Evolutionary conservation across 1,140 invertebrate species (phyloP), one percentile per base, ranked within the genome.

Genomic region (Macrobrachium nipponense): DNA sequence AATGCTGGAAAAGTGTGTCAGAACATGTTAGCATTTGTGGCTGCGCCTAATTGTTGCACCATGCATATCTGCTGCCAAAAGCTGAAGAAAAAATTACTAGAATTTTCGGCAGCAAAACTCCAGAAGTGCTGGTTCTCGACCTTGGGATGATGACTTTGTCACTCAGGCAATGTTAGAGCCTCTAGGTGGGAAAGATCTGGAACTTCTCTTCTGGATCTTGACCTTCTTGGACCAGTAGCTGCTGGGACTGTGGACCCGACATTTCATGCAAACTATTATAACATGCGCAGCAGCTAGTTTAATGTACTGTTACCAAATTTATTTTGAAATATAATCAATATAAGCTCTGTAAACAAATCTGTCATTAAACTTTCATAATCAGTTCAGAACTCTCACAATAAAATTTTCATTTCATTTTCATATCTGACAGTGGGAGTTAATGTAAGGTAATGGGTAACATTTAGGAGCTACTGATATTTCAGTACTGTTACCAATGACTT

Each of bases 141-240:
- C 60, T 60, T 43, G 75, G n/a, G 36, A 44, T 20, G 70, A 14
- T 8, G 59, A 23, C 14, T 62, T 51, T 62, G 61, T 70, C 44
- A 83, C 36, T 83, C 23, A 68, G 51, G 80, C 64, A 79, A 20
- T 14, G 60, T 23, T 58, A 88, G 17, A 14, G 73, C 83, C 77
- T 80, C 60, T 60, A 75, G 23, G 59, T 87, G 73, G n/a, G 81
- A 84, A 17, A 84, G 58, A 60, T 87, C 86, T 17, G 79, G 80
- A n/a, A 87, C 86, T 20, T 80, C 80, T 77, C 78, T 82, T 59
- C 86, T 76, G 12, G 86, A 87, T 23, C 86, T 72, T 68, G 86
- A 87, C 66, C 86, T 82, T 60, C 86, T 64, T 27, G 86, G 70
- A 36, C 73, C 80, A 60, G 36, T 78, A 43, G 75, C 80, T 44